Evolutionary conservation across 2,888 invertebrate genomes (phyloP).

Genomic region (Amiota mariae): DNA sequence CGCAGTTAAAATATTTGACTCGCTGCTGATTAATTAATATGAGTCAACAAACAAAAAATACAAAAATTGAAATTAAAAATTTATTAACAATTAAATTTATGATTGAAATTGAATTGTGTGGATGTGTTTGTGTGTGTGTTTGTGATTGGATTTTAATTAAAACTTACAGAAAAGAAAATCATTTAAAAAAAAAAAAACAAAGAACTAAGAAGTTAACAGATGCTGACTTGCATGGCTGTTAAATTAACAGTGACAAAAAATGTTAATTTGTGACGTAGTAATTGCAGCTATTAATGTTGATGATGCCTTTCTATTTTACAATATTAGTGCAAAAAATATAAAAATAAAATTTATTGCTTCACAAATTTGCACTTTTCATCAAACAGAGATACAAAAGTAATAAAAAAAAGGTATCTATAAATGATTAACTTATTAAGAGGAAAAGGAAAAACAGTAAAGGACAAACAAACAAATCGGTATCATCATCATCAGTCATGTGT

Average conservation of each 20-base stretch:
- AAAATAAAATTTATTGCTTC: slow-evolving; percentile 45
- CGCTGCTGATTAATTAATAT: slow-evolving; percentile 59
- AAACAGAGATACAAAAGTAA: not conserved
- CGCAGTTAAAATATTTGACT: slow-evolving; percentile 62
- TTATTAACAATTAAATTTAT: slow-evolving; percentile 15
- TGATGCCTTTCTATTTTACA: too few species aligned
- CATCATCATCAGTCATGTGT: slow-evolving; percentile 66
- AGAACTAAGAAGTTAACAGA: not conserved
- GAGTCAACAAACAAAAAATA: slow-evolving; percentile 44
- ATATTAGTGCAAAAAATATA: not conserved
- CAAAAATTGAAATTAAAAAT: slow-evolving; percentile 13
- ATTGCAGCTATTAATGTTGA: too few species aligned
- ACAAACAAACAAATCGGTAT: slow-evolving; percentile 49
- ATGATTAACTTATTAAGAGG: not conserved
- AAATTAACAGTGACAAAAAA: not conserved
- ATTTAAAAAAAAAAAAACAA: not conserved
- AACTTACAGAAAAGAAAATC: not conserved
- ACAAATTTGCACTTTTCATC: slow-evolving; percentile 36
- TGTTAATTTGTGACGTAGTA: not conserved
- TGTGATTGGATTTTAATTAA: too few species aligned
- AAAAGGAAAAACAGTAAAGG: not conserved
- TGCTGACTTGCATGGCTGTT: not conserved
- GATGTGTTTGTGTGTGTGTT: too few species aligned
- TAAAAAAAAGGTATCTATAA: slow-evolving; percentile 31
- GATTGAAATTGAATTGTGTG: not conserved